A percentile compares a stretch with the other conserved stretches of the same genome.
Conservation (phyloP, 2,888 invertebrate species). For the Amphimallon solstitiale region DNA sequence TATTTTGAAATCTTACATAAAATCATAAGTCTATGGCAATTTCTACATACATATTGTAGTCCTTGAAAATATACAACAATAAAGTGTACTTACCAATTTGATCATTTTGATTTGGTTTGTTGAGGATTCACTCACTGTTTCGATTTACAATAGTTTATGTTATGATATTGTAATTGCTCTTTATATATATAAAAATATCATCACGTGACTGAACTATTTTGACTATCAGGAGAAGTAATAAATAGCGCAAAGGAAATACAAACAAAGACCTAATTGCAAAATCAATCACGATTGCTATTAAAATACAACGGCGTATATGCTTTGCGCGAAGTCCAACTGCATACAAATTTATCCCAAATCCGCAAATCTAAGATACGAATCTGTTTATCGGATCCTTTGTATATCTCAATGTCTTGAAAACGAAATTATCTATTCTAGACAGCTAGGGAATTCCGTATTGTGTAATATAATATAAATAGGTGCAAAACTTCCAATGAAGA, state of each 20-base stretch:
- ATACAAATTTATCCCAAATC: conserved; percentile 25
- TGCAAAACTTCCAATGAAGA: conserved; percentile 1
- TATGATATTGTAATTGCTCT: not conserved
- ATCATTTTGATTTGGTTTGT: conserved; percentile 32
- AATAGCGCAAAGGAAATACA: not conserved
- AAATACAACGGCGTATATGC: conserved; percentile 8
- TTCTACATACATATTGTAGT: too few relatives aligned
- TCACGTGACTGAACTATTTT: conserved; percentile 12
- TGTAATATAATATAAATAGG: too few relatives aligned
- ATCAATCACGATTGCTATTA: conserved; percentile 30
- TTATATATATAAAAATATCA: conserved; percentile 15
- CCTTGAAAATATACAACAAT: not conserved
- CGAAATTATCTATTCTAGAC: too few relatives aligned
- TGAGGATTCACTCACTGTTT: conserved; percentile 8
- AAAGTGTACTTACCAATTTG: conserved; percentile 36
- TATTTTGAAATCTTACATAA: too few relatives aligned
- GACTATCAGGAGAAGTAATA: not conserved
- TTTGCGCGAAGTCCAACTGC: conserved; percentile 13
- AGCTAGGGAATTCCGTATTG: too few relatives aligned
- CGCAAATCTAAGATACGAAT: conserved; percentile 4
- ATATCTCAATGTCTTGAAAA: too few relatives aligned
- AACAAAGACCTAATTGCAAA: conserved; percentile 20
- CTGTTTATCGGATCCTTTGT: not conserved
- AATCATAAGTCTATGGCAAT: too few relatives aligned
- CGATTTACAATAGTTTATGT: not conserved